Evolutionary conservation across 1,140 invertebrate genomes (phyloP).

Genomic region (Drosophila baimaii): DNA sequence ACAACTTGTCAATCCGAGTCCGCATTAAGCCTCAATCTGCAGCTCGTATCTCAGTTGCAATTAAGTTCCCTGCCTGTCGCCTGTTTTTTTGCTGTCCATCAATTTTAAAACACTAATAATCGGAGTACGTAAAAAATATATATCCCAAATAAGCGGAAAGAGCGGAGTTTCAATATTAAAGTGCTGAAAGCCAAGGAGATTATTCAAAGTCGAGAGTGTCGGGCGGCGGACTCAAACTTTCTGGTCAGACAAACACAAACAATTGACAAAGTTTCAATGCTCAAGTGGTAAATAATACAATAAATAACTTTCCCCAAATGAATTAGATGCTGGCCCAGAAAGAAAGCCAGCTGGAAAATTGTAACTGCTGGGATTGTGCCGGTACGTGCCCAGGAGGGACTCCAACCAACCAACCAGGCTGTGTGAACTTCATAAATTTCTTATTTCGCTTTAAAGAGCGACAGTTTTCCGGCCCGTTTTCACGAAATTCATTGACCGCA

Average conservation of each 20-base stretch:
- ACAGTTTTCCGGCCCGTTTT: constrained; percentile 24
- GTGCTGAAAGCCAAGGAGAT: constrained; percentile 24
- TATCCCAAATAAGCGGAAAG: not conserved
- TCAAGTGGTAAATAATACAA: constrained; percentile 57
- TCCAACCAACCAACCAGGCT: no score
- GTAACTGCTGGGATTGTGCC: constrained; percentile 22
- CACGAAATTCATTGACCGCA: constrained; percentile 52
- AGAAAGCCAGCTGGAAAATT: constrained; percentile 47
- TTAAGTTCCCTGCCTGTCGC: no score
- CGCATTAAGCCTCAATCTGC: constrained; percentile 17
- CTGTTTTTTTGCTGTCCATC: constrained; percentile 11
- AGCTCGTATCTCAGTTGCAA: not conserved
- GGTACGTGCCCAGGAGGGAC: constrained; percentile 38
- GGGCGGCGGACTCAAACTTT: constrained; percentile 28
- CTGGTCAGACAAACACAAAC: constrained; percentile 42
- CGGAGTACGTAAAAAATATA: not conserved
- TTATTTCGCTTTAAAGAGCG: constrained; percentile 51
- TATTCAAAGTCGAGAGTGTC: constrained; percentile 28
- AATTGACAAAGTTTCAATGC: constrained; percentile 52
- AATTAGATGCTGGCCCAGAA: constrained; percentile 45
- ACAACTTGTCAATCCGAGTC: constrained; percentile 36
- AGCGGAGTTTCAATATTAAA: constrained; percentile 22
- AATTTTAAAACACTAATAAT: constrained; percentile 30
- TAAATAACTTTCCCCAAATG: constrained; percentile 56
- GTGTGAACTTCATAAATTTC: constrained; percentile 49